A percentile compares a stretch with the other conserved stretches of the same genome.
These are phyloP conservation scores for Chrysolina oricalcia DNA, from an alignment of 2,888 invertebrate genomes.

Conservation along the genomic window DNA sequence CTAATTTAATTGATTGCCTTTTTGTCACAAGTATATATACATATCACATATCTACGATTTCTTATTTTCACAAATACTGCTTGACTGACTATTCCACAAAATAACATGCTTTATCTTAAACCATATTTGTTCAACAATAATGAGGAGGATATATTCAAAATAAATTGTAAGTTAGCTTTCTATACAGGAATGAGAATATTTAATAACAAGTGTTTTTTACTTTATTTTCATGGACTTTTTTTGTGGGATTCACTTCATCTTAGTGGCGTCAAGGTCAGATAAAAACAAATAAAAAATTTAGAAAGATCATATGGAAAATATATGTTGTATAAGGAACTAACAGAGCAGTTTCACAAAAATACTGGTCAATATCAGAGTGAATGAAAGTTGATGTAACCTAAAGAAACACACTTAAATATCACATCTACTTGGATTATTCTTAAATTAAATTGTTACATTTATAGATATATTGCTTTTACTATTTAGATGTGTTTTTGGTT, in stretches of 20 bases:
- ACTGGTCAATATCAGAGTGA: conserved; percentile 46
- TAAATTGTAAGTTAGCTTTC: too few relatives aligned
- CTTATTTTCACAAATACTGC: too few relatives aligned
- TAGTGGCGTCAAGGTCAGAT: too few relatives aligned
- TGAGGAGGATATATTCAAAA: too few relatives aligned
- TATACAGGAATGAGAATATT: too few relatives aligned
- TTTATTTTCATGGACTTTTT: too few relatives aligned
- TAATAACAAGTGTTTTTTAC: too few relatives aligned
- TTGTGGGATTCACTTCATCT: too few relatives aligned
- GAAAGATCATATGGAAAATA: neutral
- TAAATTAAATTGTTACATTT: conserved; percentile 49
- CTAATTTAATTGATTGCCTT: conserved; percentile 2
- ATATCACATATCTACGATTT: neutral
- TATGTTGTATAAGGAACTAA: conserved; percentile 15
- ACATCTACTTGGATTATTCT: conserved; percentile 50
- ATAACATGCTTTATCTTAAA: too few relatives aligned
- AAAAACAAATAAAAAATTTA: neutral
- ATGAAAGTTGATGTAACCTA: conserved; percentile 39
- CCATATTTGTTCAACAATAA: too few relatives aligned
- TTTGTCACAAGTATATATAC: conserved; percentile 8
- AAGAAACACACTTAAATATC: conserved; percentile 52
- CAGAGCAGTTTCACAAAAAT: conserved; percentile 42
- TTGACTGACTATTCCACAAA: too few relatives aligned
- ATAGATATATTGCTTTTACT: conserved; percentile 52
- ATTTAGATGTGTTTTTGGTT: conserved; percentile 51